A percentile compares a stretch with the other conserved stretches of the same genome.
Conservation (phyloP, 2,113 vertebrate species). For the Tragelaphus strepsiceros region DNA sequence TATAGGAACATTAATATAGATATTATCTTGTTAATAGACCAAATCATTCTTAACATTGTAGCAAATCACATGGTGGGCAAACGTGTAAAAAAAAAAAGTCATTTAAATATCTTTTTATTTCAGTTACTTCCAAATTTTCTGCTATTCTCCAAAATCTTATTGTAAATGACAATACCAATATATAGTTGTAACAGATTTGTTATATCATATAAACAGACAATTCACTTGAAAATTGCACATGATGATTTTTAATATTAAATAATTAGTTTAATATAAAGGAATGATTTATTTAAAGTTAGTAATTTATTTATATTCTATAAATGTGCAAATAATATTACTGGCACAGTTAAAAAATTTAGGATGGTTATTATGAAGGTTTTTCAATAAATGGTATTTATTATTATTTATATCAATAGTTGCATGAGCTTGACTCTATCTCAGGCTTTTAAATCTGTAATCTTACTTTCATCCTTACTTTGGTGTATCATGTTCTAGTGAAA, state of each 20-base stretch:
- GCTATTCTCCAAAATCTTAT: background rate
- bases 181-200: background rate
- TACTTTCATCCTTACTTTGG: background rate
- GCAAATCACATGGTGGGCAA: background rate
- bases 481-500: background rate
- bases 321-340: background rate
- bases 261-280: background rate
- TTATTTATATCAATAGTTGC: background rate
- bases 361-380: background rate
- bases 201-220: background rate
- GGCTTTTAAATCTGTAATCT: background rate
- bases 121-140: background rate
- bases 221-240: background rate
- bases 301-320: background rate
- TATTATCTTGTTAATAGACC: background rate
- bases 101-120: background rate
- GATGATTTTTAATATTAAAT: background rate
- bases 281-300: background rate
- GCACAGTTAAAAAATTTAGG: background rate
- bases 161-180: background rate
- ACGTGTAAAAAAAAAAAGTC: background rate
- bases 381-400: background rate
- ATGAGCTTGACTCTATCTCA: background rate
- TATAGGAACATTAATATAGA: background rate
- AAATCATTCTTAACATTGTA: background rate